Percentiles rank a stretch among this genome's conserved stretches.
These are phyloP conservation scores for Cartodere bifasciata DNA, from an alignment of 2,888 invertebrate genomes.

Conservation along the genomic window DNA sequence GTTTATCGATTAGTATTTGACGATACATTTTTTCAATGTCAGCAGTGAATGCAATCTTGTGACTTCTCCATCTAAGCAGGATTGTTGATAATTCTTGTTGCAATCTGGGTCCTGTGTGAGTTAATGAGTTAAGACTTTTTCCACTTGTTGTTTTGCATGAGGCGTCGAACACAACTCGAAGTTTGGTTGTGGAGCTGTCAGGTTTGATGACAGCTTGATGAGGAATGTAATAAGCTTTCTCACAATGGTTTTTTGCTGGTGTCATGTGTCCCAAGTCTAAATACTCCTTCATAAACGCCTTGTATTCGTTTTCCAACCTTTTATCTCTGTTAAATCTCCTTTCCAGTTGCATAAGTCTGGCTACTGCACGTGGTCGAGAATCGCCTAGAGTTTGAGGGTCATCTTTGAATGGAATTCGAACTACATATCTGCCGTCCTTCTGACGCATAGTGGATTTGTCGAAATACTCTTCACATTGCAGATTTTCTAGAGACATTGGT, in stretches of 20 bases:
- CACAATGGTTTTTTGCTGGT: neutral
- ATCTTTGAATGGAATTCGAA: constrained; percentile 11
- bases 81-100: constrained; percentile 17
- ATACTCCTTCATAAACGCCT: constrained; percentile 13
- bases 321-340: constrained; percentile 7
- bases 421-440: constrained; percentile 10
- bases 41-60: constrained; percentile 16
- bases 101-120: constrained; percentile 13
- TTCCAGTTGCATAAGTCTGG: constrained; percentile 12
- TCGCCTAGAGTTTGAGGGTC: constrained; percentile 8
- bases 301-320: constrained; percentile 9
- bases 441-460: constrained; percentile 3
- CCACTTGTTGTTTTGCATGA: constrained; percentile 12
- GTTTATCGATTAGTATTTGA: constrained; percentile 11
- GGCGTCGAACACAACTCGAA: constrained; percentile 15
- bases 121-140: constrained; percentile 11
- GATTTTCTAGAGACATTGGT: constrained; percentile 7
- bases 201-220: constrained; percentile 14
- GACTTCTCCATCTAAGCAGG: constrained; percentile 16
- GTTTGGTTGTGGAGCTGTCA: constrained; percentile 10
- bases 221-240: constrained; percentile 13
- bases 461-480: constrained; percentile 10
- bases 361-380: constrained; percentile 11
- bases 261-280: constrained; percentile 12
- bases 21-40: constrained; percentile 20